Evolutionary conservation across 2,797 vertebrate genomes (phyloP).

Genomic region (Threskiornis aethiopicus): DNA sequence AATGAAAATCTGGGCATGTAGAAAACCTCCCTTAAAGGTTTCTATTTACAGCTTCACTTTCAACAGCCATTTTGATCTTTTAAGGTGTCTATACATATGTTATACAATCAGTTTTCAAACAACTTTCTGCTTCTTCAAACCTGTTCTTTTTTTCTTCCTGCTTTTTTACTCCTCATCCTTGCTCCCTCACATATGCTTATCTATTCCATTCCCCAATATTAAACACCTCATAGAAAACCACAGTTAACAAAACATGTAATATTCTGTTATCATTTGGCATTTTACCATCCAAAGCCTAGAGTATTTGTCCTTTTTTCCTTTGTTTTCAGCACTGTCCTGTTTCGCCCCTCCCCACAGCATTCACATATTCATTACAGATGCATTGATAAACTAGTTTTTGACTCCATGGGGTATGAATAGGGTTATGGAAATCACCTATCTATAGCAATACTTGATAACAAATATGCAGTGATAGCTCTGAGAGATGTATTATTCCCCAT

Average conservation of each 20-base stretch:
- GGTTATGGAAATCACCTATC: conserved; percentile 46
- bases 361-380: conserved; percentile 38
- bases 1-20: neutral
- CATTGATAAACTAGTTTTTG: conserved; percentile 43
- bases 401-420: conserved; percentile 39
- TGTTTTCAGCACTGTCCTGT: conserved; percentile 35
- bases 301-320: neutral
- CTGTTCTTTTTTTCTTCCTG: neutral
- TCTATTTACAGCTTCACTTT: neutral
- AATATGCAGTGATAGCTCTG: conserved; percentile 34
- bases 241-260: conserved; percentile 42
- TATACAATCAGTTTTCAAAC: neutral
- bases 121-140: neutral
- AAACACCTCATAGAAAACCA: neutral
- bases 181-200: neutral
- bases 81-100: neutral
- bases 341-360: neutral
- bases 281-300: conserved; percentile 15
- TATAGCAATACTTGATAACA: conserved; percentile 38
- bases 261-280: conserved; percentile 46
- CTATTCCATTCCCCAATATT: conserved; percentile 12
- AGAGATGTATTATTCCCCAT: conserved; percentile 18
- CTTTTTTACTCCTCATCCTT: neutral
- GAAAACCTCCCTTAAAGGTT: neutral
- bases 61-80: conserved; percentile 29